Evolutionary conservation across 2,113 vertebrate genomes (phyloP), one percentile per base, ranked within the genome.

Genomic region (Embiotoca jacksoni): DNA sequence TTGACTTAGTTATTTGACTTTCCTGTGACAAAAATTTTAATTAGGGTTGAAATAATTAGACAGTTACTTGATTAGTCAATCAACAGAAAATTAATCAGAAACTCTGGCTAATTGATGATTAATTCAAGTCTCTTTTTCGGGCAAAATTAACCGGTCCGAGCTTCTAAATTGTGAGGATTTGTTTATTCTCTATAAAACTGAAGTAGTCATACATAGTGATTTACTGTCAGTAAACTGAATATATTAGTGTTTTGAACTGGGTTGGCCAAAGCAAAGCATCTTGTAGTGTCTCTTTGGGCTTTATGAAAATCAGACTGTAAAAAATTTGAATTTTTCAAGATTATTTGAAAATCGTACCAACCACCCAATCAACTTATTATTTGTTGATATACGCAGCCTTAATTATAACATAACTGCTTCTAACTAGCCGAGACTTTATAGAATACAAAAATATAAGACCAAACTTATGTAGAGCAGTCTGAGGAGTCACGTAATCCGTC

Each of bases 381-480:
- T 30, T 44, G 23, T 13, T 5, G 41, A 56, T 14, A 70, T 16
- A 41, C 13, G 10, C 41, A 61, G 46, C 47, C 33, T 2, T 47
- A 61, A 37, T 57, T 68, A 41, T 31, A 3, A 0, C 35, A 7
- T 6, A 14, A 23, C 44, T 58, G 9, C 5, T 32, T 61, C 54
- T 37, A 75, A 56, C 47, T 70, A 32, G 32, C 9, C 31, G 11
- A 54, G 49, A 68, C 23, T 69, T 80, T 72, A 23, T 44, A 52
- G 33, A 54, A 31, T 44, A 52, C 65, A 65, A 54, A 69, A 62
- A 65, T 2, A 59, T n/a, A 53, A 59, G 7, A 52, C 56, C 59
- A 67, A 83, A 91, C 58, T 75, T 75, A n/a, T 35, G 30, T 13
- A 44, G 54, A 67, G 59, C 59, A 14, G 62, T 23, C 23, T 23